Evolutionary conservation across 2,797 vertebrate species (phyloP).

Genomic region (Sebastes iracundus): DNA sequence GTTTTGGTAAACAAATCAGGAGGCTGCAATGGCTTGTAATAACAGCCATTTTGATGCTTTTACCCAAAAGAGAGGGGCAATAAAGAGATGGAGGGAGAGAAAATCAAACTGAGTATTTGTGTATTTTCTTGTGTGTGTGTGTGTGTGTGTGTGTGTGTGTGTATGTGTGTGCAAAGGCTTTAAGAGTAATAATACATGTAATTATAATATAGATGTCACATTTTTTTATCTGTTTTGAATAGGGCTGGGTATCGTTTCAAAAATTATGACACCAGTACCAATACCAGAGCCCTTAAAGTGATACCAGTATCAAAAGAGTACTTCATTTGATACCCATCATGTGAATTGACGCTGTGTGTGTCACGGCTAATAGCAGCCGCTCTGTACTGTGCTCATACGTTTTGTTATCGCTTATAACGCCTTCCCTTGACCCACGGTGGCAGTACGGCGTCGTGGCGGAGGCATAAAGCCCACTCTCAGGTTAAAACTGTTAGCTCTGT

Average conservation of each 20-base stretch:
- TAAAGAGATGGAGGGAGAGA: background rate
- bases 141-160: background rate
- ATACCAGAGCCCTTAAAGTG: background rate
- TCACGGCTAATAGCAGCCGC: too few species aligned
- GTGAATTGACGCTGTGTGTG: too few species aligned
- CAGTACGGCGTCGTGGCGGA: accelerated
- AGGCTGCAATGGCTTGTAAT: slow-evolving; percentile 58
- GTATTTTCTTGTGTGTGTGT: background rate
- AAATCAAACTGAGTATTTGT: background rate
- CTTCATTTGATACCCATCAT: too few species aligned
- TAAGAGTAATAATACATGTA: background rate
- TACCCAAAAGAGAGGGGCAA: slow-evolving; percentile 25
- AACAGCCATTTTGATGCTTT: slow-evolving; percentile 68
- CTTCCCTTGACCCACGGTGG: too few species aligned
- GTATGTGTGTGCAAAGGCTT: background rate
- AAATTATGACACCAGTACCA: background rate
- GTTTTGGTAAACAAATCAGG: slow-evolving; percentile 71
- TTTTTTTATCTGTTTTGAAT: too few species aligned
- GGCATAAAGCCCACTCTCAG: too few species aligned
- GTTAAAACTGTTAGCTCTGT: background rate
- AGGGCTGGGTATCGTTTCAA: too few species aligned
- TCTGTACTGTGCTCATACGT: too few species aligned
- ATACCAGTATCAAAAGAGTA: too few species aligned
- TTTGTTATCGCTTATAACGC: too few species aligned
- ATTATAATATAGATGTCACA: background rate